Evolutionary conservation across 2,888 invertebrate genomes (phyloP), one percentile per base, ranked within the genome.

Genomic region (Cenopis cana): DNA sequence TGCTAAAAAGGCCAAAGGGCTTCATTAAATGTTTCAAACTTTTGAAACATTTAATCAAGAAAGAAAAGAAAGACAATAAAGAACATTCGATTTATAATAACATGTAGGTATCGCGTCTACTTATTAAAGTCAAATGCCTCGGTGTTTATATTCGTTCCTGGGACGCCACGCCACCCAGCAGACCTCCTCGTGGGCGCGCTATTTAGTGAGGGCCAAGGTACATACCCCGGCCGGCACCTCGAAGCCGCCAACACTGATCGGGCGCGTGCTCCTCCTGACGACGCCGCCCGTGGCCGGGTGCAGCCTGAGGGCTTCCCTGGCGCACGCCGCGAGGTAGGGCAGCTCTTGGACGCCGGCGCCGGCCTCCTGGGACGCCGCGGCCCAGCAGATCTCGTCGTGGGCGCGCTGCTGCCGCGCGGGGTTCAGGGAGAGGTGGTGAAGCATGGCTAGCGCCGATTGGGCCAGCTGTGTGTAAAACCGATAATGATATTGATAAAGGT

Each of bases 231-330:
- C 85, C 1, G 93, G 93, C 0, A 93, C 76, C 75, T 89, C 86
- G 73, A 85, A 91, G n/a, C 93, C 93, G 1, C 84, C 92, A 0
- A 93, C 81, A 0, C 83, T 74, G 2, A 93, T 74, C 0, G 81
- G 83, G 1, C 88, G 85, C 3, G 74, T 80, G 33, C 83, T 89
- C 50, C 93, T 76, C 55, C 93, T 78, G 0, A 92, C 90, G 0
- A 91, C 91, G 1, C 92, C 93, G 0, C 93, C 93, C 0, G 93
- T 93, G 0, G 85, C 89, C 0, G 93, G 93, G n/a, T 89, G 89
- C 3, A 93, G 82, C n/a, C 93, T 78, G 83, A 89, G 78, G 0
- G 89, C 87, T 33, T 93, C 93, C 4, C 79, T 78, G 0, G 85
- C 87, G 24, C 90, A 90, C 0, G 91, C 89, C 0, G 82, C 80